Evolutionary conservation across 2,797 vertebrate species (phyloP), one percentile per base, ranked within the genome.

Genomic region (Cuculus canorus): DNA sequence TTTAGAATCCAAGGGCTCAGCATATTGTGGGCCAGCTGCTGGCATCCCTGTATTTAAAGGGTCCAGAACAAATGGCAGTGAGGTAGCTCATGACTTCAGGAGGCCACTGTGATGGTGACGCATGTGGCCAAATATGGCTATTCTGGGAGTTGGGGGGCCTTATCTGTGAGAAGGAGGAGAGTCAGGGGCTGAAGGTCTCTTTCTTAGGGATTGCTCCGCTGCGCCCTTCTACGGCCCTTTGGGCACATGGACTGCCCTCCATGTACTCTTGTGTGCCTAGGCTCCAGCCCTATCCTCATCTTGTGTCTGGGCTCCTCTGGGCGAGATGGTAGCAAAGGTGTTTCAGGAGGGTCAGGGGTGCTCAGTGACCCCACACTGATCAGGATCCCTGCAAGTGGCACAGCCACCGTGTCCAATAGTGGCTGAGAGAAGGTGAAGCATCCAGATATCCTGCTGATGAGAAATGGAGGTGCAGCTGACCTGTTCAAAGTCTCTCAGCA

Each of bases 391-490:
- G 24, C 48, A 21, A 17, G 33, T 33, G 65, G 17, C 1, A 2
- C 24, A 48, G 56, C 12, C 27, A 12, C 65, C 1, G 0, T 8
- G 12, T 30, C 50, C 1, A 0, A 5, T 48, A 27, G 54, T 4
- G 17, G 25, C 63, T 48, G 63, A 11, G 22, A 13, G 10, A 25
- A 47, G 8, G 11, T 0, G 1, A 35, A 63, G 18, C 48, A 35
- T 9, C 35, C 71, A n/a, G 41, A 10, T 3, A 3, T 27, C 9
- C 9, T 5, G 1, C 32, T 3, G 1, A 6, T 0, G 2, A 30
- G 50, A 57, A 28, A 24, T 19, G 64, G 65, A 71, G 17, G 17
- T 5, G 2, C 43, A 50, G 43, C n/a, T 2, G 1, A 35, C 18
- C 57, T 57, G 27, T 1, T 1, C 17, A 16, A 45, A 66, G 66